Percentiles rank a stretch among this genome's conserved stretches.
These are phyloP conservation scores for Cygnus atratus DNA, from an alignment of 2,113 vertebrate species.

Conservation along the genomic window DNA sequence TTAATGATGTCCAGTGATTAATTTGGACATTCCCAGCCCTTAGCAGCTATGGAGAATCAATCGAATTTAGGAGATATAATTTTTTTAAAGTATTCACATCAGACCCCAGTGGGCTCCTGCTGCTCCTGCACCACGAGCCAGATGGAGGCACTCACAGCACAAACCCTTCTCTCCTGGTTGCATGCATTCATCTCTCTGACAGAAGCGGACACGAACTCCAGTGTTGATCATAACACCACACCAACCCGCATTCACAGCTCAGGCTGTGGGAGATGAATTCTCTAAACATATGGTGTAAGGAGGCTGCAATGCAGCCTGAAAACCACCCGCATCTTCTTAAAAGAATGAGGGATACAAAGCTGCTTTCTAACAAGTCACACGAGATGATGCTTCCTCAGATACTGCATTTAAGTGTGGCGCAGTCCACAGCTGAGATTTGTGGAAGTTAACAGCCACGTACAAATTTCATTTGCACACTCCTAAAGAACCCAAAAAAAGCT, in stretches of 20 bases:
- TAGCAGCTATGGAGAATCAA: background rate
- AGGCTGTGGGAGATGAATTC: background rate
- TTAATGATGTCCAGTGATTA: background rate
- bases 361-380: background rate
- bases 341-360: background rate
- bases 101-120: background rate
- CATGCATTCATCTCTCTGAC: background rate
- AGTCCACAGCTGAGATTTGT: background rate
- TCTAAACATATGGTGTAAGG: accelerated
- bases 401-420: background rate
- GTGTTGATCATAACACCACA: background rate
- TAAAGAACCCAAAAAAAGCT: background rate
- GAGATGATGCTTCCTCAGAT: background rate
- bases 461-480: accelerated
- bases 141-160: background rate
- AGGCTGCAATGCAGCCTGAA: background rate
- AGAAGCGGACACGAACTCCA: background rate
- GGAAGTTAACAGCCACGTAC: background rate
- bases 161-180: background rate
- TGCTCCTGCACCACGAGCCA: background rate
- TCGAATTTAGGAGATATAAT: background rate
- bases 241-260: background rate
- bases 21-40: background rate
- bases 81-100: background rate
- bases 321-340: background rate